Conservation (phyloP, 2,888 invertebrate species). For the Hirtodrosophila histrioides region DNA sequence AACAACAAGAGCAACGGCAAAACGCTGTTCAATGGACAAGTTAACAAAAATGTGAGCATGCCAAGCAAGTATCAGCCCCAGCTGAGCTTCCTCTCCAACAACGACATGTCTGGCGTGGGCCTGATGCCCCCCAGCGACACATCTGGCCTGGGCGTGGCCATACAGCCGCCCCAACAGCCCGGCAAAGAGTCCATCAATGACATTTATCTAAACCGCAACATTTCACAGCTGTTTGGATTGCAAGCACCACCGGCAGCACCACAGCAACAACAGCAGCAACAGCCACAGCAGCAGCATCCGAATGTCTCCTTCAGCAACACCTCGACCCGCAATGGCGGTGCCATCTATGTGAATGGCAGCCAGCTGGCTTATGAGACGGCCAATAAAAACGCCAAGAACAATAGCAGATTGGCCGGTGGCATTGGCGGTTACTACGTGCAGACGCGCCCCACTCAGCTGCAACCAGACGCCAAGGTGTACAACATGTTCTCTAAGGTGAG, state of each 20-base stretch:
- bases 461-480: constrained; percentile 78
- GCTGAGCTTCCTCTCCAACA: constrained; percentile 76
- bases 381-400: constrained; percentile 81
- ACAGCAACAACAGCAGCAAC: constrained; percentile 34
- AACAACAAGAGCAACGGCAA: constrained; percentile 54
- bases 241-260: constrained; percentile 25
- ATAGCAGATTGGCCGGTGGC: constrained; percentile 41
- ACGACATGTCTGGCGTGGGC: constrained; percentile 56
- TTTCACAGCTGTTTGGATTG: constrained; percentile 81
- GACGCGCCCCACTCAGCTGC: constrained; percentile 62
- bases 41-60: constrained; percentile 57
- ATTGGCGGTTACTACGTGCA: constrained; percentile 78
- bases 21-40: constrained; percentile 29
- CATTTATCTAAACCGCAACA: constrained; percentile 82
- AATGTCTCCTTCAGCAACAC: constrained; percentile 78
- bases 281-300: constrained; percentile 52
- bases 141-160: constrained; percentile 38
- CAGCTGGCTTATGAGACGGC: constrained; percentile 77
- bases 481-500: constrained; percentile 82
- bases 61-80: constrained; percentile 72
- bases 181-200: constrained; percentile 81
- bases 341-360: constrained; percentile 70
- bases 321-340: constrained; percentile 57
- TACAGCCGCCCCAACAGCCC: constrained; percentile 49
- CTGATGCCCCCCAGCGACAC: constrained; percentile 29